A percentile compares a stretch with the other conserved stretches of the same genome.
These are phyloP conservation scores for Heteromurus nitidus DNA, from an alignment of 2,888 invertebrate species.

Conservation along the genomic window DNA sequence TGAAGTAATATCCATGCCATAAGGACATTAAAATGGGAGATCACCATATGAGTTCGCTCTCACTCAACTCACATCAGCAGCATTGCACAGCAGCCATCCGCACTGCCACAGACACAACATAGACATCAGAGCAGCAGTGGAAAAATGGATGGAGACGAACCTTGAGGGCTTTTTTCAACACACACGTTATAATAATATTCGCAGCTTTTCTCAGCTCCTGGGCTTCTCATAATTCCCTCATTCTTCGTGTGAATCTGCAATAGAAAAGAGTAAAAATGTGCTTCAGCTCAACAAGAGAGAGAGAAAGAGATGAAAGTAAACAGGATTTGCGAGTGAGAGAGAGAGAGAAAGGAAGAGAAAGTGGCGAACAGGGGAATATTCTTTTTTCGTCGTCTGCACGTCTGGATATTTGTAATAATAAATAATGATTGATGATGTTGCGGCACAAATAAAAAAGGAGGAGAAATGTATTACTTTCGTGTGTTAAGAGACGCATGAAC, in stretches of 20 bases:
- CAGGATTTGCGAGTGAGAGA: not conserved
- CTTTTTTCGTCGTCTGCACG: not conserved
- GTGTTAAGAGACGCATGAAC: not conserved
- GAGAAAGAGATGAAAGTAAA: not conserved
- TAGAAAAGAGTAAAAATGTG: not conserved
- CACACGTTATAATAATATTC: not conserved
- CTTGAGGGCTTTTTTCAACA: slow-evolving; percentile 27
- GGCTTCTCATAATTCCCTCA: slow-evolving; percentile 19
- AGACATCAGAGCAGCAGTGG: slow-evolving; percentile 8
- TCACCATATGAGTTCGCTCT: too few species aligned
- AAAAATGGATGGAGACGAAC: slow-evolving; percentile 9
- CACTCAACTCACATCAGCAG: slow-evolving; percentile 7
- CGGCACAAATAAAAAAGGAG: slow-evolving; percentile 36
- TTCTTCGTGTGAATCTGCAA: not conserved
- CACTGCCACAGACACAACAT: slow-evolving; percentile 22
- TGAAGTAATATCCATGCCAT: not conserved
- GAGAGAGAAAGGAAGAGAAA: not conserved
- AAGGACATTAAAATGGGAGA: not conserved
- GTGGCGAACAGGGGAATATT: slow-evolving; percentile 6
- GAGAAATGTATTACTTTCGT: not conserved
- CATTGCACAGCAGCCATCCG: not conserved
- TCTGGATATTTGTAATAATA: slow-evolving; percentile 18
- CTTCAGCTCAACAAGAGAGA: not conserved
- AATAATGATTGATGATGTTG: slow-evolving; percentile 59
- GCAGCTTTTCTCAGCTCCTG: slow-evolving; percentile 9